These are phyloP conservation scores for Drosophila nigritarsus DNA, from an alignment of 2,888 invertebrate species.

Conservation along the genomic window DNA sequence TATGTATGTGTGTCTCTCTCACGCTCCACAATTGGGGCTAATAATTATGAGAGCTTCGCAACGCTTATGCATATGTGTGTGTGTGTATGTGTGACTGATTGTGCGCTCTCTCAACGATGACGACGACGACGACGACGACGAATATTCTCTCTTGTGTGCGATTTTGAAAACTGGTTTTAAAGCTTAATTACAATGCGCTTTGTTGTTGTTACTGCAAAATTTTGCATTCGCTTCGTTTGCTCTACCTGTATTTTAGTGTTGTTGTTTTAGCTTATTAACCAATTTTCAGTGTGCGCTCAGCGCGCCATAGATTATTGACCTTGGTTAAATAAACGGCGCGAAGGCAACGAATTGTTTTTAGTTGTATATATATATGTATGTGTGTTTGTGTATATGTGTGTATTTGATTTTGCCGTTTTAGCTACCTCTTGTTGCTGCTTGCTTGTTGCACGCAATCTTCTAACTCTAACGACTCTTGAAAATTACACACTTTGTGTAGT, in stretches of 20 bases:
- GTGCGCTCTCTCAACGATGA: slow-evolving; percentile 23
- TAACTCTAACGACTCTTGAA: slow-evolving; percentile 17
- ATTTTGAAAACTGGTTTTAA: slow-evolving; percentile 72
- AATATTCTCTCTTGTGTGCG: slow-evolving; percentile 48
- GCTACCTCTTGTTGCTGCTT: slow-evolving; percentile 44
- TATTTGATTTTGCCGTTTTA: slow-evolving; percentile 37
- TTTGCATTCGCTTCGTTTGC: slow-evolving; percentile 69
- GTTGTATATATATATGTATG: not conserved
- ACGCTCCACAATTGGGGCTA: slow-evolving; percentile 55
- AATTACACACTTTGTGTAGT: slow-evolving; percentile 34
- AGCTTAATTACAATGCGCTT: slow-evolving; percentile 77
- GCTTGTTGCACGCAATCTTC: slow-evolving; percentile 37
- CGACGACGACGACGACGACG: not conserved
- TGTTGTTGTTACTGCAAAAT: slow-evolving; percentile 54
- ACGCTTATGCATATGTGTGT: slow-evolving; percentile 5
- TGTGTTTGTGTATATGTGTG: not conserved
- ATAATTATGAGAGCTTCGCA: slow-evolving; percentile 59
- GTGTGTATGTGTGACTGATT: slow-evolving; percentile 18
- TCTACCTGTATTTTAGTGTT: slow-evolving; percentile 50
- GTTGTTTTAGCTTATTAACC: slow-evolving; percentile 51
- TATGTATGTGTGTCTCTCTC: slow-evolving; percentile 6
- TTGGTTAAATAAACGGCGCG: slow-evolving; percentile 57
- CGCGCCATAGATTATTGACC: slow-evolving; percentile 72
- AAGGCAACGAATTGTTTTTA: slow-evolving; percentile 6
- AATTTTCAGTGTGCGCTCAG: slow-evolving; percentile 53